Evolutionary conservation across 1,140 invertebrate species (phyloP).

Genomic region (Whitmania pigra): DNA sequence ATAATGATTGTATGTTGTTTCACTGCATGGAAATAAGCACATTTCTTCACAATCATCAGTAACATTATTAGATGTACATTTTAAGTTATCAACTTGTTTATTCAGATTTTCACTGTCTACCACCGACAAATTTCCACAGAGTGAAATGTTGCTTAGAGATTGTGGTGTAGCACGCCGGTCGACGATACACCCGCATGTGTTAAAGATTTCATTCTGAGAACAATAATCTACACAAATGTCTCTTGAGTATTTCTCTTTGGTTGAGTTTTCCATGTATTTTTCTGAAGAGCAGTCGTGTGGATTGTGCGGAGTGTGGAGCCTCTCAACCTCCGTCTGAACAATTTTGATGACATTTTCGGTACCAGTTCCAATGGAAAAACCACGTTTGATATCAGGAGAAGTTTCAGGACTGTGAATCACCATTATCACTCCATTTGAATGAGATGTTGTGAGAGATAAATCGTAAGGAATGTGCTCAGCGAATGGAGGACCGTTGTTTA

Average conservation of each 20-base stretch:
- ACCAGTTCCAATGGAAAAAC: neutral
- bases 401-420: neutral
- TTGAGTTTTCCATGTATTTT: neutral
- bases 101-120: neutral
- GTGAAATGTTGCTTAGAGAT: neutral
- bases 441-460: neutral
- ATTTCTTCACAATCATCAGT: neutral
- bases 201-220: neutral
- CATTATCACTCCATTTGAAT: neutral
- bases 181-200: neutral
- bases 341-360: constrained; percentile 1
- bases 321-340: neutral
- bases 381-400: neutral
- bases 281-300: neutral
- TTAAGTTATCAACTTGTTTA: neutral
- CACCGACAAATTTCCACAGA: neutral
- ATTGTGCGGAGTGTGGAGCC: neutral
- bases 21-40: neutral
- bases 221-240: neutral
- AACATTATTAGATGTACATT: neutral
- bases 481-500: neutral
- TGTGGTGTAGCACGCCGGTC: neutral
- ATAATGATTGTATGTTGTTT: neutral
- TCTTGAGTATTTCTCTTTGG: neutral
- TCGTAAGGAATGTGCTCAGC: neutral